Percentiles rank a stretch among this genome's conserved stretches.
Evolutionary conservation across 2,113 vertebrate species (phyloP).

Genomic region (Bucco capensis): DNA sequence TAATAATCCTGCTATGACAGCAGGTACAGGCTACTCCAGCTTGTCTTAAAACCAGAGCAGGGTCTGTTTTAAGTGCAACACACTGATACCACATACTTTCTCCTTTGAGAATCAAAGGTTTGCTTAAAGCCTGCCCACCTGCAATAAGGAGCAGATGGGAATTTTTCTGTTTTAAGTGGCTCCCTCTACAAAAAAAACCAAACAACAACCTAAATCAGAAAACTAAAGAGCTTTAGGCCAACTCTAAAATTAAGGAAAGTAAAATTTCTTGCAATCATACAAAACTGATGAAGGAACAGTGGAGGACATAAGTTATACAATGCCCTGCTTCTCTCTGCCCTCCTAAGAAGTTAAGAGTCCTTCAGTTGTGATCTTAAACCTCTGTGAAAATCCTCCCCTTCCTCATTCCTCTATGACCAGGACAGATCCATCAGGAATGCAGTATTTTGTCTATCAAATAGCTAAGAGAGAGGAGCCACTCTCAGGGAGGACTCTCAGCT

Average conservation of each 20-base stretch:
- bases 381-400: neutral
- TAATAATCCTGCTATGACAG: neutral
- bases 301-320: rapidly evolving
- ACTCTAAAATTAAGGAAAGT: neutral
- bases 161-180: neutral
- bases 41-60: neutral
- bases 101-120: neutral
- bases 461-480: neutral
- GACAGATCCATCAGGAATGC: neutral
- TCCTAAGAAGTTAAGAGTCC: neutral
- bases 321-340: neutral
- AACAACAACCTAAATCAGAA: neutral
- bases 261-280: neutral
- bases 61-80: neutral
- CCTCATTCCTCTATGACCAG: neutral
- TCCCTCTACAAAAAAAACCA: rapidly evolving
- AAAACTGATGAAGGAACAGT: neutral
- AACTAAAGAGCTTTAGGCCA: neutral
- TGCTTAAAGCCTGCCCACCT: neutral
- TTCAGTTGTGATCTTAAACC: neutral
- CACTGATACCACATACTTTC: rapidly evolving
- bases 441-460: neutral
- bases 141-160: neutral
- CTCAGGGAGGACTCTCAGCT: neutral
- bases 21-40: neutral